Conservation (phyloP, 2,888 invertebrate species). For the Tetragonisca angustula region DNA sequence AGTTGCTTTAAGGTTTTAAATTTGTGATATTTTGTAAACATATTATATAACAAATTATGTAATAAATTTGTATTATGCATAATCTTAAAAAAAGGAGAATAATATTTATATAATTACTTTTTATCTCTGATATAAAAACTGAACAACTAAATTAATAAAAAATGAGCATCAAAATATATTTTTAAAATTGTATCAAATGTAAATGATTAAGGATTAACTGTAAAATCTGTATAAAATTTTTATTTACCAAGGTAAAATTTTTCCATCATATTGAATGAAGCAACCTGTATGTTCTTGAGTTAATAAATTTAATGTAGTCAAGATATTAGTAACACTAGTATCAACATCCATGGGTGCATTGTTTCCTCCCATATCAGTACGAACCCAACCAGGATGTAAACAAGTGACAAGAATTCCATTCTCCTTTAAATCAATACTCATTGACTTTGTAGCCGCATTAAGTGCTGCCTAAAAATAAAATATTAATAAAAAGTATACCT, state of each 20-base stretch:
- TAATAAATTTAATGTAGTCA: slow-evolving; percentile 88
- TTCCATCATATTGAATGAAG: slow-evolving; percentile 92
- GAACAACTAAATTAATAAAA: slow-evolving; percentile 10
- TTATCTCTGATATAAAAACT: not conserved
- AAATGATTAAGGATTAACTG: not conserved
- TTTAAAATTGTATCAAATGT: slow-evolving; percentile 1
- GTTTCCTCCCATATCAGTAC: slow-evolving; percentile 94
- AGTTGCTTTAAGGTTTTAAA: not conserved
- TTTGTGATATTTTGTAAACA: not conserved
- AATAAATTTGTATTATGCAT: no score
- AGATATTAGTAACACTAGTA: slow-evolving; percentile 88
- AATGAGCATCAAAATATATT: not conserved
- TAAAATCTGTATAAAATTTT: not conserved
- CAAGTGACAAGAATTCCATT: slow-evolving; percentile 90
- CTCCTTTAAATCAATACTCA: slow-evolving; percentile 92
- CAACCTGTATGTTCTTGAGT: slow-evolving; percentile 89
- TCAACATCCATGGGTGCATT: slow-evolving; percentile 91
- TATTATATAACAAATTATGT: not conserved
- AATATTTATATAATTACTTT: not conserved
- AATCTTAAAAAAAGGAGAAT: not conserved
- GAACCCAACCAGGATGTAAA: slow-evolving; percentile 96
- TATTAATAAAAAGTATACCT: not conserved
- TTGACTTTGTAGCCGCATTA: slow-evolving; percentile 93
- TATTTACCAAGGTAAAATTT: slow-evolving; percentile 89
- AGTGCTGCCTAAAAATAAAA: slow-evolving; percentile 88